Percentiles rank a stretch among this genome's conserved stretches.
Evolutionary conservation across 1,140 invertebrate genomes (phyloP).

Genomic region (Polypedilum pembai): DNA sequence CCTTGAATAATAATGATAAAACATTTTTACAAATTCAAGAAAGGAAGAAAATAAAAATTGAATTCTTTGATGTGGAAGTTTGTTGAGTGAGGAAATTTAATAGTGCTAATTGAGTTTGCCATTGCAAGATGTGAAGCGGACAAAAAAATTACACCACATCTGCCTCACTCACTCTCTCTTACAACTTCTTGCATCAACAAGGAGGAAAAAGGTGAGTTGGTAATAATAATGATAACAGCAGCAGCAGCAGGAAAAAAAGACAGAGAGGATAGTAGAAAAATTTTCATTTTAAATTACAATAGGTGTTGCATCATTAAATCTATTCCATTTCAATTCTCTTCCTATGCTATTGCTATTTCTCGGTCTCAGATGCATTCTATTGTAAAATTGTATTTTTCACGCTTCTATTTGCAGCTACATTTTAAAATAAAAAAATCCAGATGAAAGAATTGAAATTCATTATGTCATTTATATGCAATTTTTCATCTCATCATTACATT

Average conservation of each 20-base stretch:
- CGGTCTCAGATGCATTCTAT: slow-evolving; percentile 16
- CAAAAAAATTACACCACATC: not conserved
- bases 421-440: not conserved
- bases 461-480: not conserved
- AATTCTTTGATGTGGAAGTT: not conserved
- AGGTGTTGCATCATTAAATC: slow-evolving; percentile 22
- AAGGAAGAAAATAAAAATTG: not conserved
- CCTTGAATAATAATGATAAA: too few species aligned
- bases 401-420: not conserved
- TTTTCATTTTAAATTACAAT: slow-evolving; percentile 8
- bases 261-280: not conserved
- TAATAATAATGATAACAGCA: too few species aligned
- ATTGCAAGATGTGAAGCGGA: not conserved
- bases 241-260: not conserved
- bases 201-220: too few species aligned
- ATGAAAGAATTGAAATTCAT: slow-evolving; percentile 3
- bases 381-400: slow-evolving; percentile 2
- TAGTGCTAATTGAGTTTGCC: slow-evolving; percentile 21
- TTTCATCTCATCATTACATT: not conserved
- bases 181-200: too few species aligned
- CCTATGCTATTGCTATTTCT: not conserved
- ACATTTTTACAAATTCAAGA: too few species aligned
- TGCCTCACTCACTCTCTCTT: too few species aligned
- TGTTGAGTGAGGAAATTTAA: not conserved
- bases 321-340: not conserved